These are phyloP conservation scores for Carpatolechia fugitivella DNA, from an alignment of 2,888 invertebrate genomes.

Conservation along the genomic window DNA sequence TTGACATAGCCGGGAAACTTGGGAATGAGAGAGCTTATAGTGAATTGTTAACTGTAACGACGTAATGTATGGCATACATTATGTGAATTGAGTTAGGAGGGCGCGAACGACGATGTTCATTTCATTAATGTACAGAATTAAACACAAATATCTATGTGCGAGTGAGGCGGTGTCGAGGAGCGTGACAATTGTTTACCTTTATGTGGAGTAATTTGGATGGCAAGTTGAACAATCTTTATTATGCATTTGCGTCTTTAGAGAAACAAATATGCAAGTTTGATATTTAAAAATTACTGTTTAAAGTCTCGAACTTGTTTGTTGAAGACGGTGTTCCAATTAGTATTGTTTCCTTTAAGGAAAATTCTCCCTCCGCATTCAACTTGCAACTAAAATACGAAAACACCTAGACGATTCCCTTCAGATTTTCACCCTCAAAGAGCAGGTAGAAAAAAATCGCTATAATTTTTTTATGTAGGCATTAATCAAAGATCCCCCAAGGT, in stretches of 20 bases:
- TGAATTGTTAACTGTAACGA: slow-evolving; percentile 64
- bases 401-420: not conserved
- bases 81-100: slow-evolving; percentile 71
- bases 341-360: too few relatives aligned
- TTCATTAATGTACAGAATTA: slow-evolving; percentile 68
- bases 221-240: not conserved
- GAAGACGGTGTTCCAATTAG: too few relatives aligned
- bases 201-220: slow-evolving; percentile 15
- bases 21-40: slow-evolving; percentile 51
- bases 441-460: slow-evolving; percentile 11
- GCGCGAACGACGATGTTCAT: slow-evolving; percentile 63
- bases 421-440: not conserved
- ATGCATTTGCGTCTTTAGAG: not conserved
- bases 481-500: slow-evolving; percentile 8
- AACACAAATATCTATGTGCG: slow-evolving; percentile 52
- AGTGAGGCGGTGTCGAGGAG: not conserved
- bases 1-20: slow-evolving; percentile 63
- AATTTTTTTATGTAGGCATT: slow-evolving; percentile 6
- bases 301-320: too few relatives aligned
- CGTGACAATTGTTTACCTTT: slow-evolving; percentile 18
- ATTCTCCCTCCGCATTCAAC: too few relatives aligned
- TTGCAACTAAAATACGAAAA: not conserved
- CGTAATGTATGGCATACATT: slow-evolving; percentile 76
- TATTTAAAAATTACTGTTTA: too few relatives aligned
- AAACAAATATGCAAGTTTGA: too few relatives aligned